These are phyloP conservation scores for Rhadinocentrus ornatus DNA, from an alignment of 2,797 vertebrate genomes.

Conservation along the genomic window DNA sequence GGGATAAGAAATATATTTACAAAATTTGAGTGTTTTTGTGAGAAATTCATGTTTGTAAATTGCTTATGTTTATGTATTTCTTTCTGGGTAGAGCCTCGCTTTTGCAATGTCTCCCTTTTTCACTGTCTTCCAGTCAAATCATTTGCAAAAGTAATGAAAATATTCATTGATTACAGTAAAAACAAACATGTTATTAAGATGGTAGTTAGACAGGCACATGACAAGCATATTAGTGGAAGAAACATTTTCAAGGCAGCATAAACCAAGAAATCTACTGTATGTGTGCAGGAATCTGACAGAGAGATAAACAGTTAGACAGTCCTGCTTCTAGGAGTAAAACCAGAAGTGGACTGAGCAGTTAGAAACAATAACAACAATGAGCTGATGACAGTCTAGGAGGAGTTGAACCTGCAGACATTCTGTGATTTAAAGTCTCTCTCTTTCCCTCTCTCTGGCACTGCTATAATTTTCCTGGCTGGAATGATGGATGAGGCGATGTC, in stretches of 20 bases:
- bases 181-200: not conserved
- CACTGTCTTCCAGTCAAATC: not conserved
- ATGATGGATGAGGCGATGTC: constrained; percentile 94
- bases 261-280: constrained; percentile 18
- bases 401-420: constrained; percentile 61
- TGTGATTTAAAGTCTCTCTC: constrained; percentile 76
- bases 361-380: constrained; percentile 65
- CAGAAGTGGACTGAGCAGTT: constrained; percentile 50
- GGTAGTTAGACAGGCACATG: not conserved
- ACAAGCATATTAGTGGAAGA: not conserved
- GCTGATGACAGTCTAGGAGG: constrained; percentile 60
- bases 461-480: constrained; percentile 84
- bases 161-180: not conserved
- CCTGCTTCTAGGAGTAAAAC: constrained; percentile 32
- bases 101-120: no score
- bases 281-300: constrained; percentile 43
- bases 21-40: no score
- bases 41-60: no score
- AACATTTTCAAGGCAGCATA: constrained; percentile 5
- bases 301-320: constrained; percentile 34
- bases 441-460: constrained; percentile 68
- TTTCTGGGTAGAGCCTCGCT: no score
- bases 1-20: no score
- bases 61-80: no score
- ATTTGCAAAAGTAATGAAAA: not conserved